A percentile compares a stretch with the other conserved stretches of the same genome.
phyloP scores from a whole-genome alignment of 2,888 invertebrate species.

The Physocephala rufipes region DNA sequence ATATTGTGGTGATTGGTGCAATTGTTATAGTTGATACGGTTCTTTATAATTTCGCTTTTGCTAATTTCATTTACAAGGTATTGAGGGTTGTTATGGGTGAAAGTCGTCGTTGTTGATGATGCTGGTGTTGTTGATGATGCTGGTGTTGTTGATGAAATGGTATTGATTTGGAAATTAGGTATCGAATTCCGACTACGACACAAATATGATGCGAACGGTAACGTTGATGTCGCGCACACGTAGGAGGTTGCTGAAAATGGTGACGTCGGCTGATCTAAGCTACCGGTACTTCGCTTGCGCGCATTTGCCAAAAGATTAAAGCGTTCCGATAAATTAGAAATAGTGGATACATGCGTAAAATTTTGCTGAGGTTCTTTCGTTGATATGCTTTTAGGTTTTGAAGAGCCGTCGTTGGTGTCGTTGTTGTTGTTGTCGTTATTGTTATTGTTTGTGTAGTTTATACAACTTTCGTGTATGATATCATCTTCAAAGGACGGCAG shows the following conservation, averaged over 20 bases:
- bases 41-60: conserved; percentile 40
- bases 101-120: conserved; percentile 28
- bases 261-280: conserved; percentile 27
- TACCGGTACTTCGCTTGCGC: conserved; percentile 43
- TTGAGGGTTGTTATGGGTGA: conserved; percentile 2
- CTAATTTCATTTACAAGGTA: conserved; percentile 16
- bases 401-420: conserved; percentile 36
- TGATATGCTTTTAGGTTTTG: conserved; percentile 54
- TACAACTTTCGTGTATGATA: conserved; percentile 29
- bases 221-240: conserved; percentile 19
- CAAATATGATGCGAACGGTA: too few relatives aligned
- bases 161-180: conserved; percentile 34
- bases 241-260: background rate
- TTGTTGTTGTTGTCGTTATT: conserved; percentile 41
- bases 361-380: conserved; percentile 40
- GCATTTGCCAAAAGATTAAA: conserved; percentile 33
- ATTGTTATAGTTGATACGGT: conserved; percentile 25
- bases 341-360: conserved; percentile 21
- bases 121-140: conserved; percentile 19
- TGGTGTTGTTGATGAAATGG: conserved; percentile 35
- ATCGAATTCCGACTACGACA: conserved; percentile 55
- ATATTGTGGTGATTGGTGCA: conserved; percentile 35
- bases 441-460: conserved; percentile 42
- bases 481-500: conserved; percentile 54
- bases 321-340: conserved; percentile 16